phyloP scores from a whole-genome alignment of 2,888 invertebrate species.

The Coremacera marginata region DNA sequence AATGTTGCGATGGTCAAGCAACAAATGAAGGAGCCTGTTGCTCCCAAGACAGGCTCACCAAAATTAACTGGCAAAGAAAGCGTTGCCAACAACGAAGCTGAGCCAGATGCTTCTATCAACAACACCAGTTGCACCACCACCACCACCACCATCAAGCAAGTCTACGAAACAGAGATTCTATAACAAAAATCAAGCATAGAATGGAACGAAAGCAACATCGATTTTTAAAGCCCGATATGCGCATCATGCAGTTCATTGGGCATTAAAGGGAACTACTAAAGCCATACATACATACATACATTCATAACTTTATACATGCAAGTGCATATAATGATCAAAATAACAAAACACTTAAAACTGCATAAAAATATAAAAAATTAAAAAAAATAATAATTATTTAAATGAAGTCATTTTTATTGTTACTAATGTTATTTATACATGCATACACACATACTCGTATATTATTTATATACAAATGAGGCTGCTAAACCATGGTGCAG shows the following conservation, averaged over 20 bases:
- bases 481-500: too few relatives aligned
- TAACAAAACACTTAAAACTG: too few relatives aligned
- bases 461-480: too few relatives aligned
- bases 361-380: too few relatives aligned
- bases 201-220: conserved; percentile 66
- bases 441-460: too few relatives aligned
- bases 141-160: conserved; percentile 80
- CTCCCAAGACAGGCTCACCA: conserved; percentile 45
- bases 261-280: too few relatives aligned
- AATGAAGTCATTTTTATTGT: background rate
- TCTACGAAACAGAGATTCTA: conserved; percentile 95
- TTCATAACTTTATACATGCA: too few relatives aligned
- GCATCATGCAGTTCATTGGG: background rate
- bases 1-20: conserved; percentile 51
- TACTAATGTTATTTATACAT: too few relatives aligned
- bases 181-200: conserved; percentile 73
- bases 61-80: conserved; percentile 36
- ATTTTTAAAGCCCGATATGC: background rate
- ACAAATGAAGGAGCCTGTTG: conserved; percentile 32
- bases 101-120: conserved; percentile 47
- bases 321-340: too few relatives aligned
- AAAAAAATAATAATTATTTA: background rate
- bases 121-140: conserved; percentile 71
- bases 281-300: background rate
- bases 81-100: conserved; percentile 55